phyloP scores from a whole-genome alignment of 2,888 invertebrate genomes.

The Ochropacha duplaris region DNA sequence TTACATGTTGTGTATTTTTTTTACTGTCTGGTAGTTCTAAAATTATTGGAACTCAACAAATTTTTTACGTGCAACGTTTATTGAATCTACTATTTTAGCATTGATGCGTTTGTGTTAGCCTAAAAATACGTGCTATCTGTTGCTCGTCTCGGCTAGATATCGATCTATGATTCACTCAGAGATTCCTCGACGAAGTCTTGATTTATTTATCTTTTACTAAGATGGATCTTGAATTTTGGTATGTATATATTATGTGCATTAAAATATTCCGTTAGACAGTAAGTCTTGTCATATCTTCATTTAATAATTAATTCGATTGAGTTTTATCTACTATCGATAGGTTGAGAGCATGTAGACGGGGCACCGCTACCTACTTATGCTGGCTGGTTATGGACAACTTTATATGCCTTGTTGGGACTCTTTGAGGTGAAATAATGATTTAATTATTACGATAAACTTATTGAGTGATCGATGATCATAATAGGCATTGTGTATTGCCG shows the following conservation, averaged over 20 bases:
- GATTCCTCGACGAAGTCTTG: conserved; percentile 4
- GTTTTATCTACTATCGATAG: no score
- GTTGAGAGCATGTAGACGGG: no score
- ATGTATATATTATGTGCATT: not conserved
- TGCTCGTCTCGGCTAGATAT: conserved; percentile 4
- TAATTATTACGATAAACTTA: conserved; percentile 14
- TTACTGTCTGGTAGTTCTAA: conserved; percentile 34
- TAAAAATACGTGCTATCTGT: conserved; percentile 4
- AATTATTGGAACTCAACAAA: conserved; percentile 13
- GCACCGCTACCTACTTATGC: no score
- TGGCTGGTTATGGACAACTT: no score
- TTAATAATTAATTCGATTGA: no score
- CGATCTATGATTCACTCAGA: conserved; percentile 6
- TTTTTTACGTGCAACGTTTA: conserved; percentile 14
- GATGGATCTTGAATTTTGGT: not conserved
- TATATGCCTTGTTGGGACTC: not conserved
- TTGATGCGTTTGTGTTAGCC: conserved; percentile 5
- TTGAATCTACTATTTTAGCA: conserved; percentile 7
- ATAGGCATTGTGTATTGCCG: conserved; percentile 34
- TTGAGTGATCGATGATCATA: conserved; percentile 31
- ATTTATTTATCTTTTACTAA: conserved; percentile 1
- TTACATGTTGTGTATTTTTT: conserved; percentile 48
- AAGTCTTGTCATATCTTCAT: no score
- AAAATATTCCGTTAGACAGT: not conserved
- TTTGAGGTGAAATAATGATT: not conserved